Conservation (phyloP, 2,888 invertebrate genomes). For the Calameuta filiformis region DNA sequence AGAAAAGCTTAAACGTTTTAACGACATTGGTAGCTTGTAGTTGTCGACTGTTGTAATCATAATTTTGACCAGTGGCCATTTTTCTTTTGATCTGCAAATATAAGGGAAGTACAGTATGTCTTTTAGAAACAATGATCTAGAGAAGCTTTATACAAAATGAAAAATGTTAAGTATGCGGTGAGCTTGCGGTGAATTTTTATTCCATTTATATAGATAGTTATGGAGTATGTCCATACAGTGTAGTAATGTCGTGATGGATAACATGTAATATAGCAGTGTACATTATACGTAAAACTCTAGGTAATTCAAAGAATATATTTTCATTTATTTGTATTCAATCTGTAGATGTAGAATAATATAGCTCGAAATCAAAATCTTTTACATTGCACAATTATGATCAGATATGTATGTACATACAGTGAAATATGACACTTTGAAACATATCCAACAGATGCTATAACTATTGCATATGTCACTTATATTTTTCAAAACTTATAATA, state of each 20-base stretch:
- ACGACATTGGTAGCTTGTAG: slow-evolving; percentile 89
- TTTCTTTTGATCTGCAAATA: neutral
- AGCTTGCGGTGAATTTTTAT: neutral
- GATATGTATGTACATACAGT: neutral
- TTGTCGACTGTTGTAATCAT: slow-evolving; percentile 4
- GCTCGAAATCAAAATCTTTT: neutral
- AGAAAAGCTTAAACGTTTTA: slow-evolving; percentile 87
- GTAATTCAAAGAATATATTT: neutral
- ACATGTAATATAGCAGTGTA: neutral
- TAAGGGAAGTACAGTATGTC: neutral
- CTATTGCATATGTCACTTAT: neutral
- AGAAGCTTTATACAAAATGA: neutral
- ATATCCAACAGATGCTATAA: neutral
- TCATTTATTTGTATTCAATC: neutral
- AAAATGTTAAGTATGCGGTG: neutral
- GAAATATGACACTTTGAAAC: neutral
- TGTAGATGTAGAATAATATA: neutral
- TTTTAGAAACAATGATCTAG: neutral
- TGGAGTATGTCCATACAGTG: neutral
- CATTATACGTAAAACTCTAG: neutral
- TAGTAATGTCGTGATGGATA: neutral
- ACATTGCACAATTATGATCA: neutral
- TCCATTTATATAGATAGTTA: neutral
- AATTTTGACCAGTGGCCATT: neutral
- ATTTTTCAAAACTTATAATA: neutral